Percentiles rank a stretch among this genome's conserved stretches.
These are phyloP conservation scores for Octomys mimax DNA, from an alignment of 2,797 vertebrate species.

Conservation along the genomic window DNA sequence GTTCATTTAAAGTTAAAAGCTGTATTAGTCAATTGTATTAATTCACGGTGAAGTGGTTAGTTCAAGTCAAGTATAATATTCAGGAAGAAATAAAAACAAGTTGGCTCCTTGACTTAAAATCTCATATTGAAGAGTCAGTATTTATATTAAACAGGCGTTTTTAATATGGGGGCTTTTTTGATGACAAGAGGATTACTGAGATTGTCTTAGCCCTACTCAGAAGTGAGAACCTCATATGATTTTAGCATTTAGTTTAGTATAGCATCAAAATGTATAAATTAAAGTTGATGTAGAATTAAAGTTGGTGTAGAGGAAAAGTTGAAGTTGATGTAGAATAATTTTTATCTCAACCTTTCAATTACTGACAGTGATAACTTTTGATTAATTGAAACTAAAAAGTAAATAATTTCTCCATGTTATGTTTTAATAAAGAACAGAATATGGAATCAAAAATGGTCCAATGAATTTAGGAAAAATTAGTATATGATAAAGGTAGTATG, in stretches of 20 bases:
- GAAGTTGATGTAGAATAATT: not conserved
- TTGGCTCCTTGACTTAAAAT: not conserved
- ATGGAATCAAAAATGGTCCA: not conserved
- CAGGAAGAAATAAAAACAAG: slow-evolving; percentile 48
- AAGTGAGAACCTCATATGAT: slow-evolving; percentile 6
- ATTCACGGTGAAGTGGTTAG: not conserved
- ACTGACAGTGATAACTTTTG: not conserved
- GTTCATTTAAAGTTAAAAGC: slow-evolving; percentile 28
- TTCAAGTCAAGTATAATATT: slow-evolving; percentile 36
- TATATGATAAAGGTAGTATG: slow-evolving; percentile 8
- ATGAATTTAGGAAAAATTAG: not conserved
- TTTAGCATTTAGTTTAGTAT: not conserved
- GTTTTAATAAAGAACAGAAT: slow-evolving; percentile 46
- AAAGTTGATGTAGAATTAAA: not conserved
- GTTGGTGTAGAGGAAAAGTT: not conserved
- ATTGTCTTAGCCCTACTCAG: not conserved
- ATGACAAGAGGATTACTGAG: not conserved
- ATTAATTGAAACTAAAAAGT: not conserved
- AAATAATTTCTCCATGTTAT: slow-evolving; percentile 47
- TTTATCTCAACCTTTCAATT: slow-evolving; percentile 17
- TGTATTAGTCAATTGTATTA: slow-evolving; percentile 11
- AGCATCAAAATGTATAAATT: not conserved
- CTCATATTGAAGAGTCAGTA: not conserved
- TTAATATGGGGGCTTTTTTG: not conserved
- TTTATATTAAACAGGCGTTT: not conserved